Evolutionary conservation across 1,140 invertebrate species (phyloP).

Genomic region (Cotesia chilonis): DNA sequence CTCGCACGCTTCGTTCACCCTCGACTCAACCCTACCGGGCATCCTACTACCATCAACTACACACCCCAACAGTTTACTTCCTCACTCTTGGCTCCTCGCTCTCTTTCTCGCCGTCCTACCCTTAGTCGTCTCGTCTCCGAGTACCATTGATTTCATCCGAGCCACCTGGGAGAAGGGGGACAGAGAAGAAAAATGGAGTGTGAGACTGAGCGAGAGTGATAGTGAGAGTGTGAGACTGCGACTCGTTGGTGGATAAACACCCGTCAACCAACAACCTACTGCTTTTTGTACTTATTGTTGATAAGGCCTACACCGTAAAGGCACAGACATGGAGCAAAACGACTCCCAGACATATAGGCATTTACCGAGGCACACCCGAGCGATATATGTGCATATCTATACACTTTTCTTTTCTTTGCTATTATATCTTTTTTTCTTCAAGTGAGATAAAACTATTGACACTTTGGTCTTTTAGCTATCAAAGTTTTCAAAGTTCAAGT

Average conservation of each 20-base stretch:
- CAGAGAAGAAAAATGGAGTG: slow-evolving; percentile 16
- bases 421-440: neutral
- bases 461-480: neutral
- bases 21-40: slow-evolving; percentile 16
- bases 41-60: slow-evolving; percentile 17
- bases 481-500: neutral
- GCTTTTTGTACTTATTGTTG: neutral
- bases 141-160: slow-evolving; percentile 49
- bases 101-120: neutral
- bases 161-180: slow-evolving; percentile 26
- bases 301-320: neutral
- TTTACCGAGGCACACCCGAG: neutral
- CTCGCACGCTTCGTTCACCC: neutral
- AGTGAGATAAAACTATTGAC: slow-evolving; percentile 18
- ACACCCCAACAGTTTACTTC: slow-evolving; percentile 13
- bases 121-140: slow-evolving; percentile 19
- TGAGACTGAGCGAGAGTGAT: neutral
- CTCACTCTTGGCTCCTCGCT: neutral
- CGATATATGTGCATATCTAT: neutral
- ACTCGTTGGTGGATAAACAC: slow-evolving; percentile 45
- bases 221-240: slow-evolving; percentile 1
- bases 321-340: too few species aligned
- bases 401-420: neutral
- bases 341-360: too few species aligned
- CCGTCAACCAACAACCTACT: slow-evolving; percentile 23